Base-by-base conservation (phyloP, 2,888 invertebrate genomes). In the Tiliacea citrago region DNA sequence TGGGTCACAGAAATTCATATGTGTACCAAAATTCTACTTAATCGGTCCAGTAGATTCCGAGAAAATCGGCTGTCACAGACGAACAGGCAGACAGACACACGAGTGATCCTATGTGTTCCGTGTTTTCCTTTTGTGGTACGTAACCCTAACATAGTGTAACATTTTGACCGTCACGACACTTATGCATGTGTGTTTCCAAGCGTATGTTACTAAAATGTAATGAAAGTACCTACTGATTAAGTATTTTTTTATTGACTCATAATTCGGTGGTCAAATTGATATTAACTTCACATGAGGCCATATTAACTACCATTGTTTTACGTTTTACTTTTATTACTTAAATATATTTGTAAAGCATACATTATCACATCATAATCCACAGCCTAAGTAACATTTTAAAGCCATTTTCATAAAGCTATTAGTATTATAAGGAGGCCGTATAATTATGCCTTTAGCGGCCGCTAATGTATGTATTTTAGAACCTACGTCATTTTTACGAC, bases 391-490 rank as follows among this genome's bases (percentile, higher is more conserved):
- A 66, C 35, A 49, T 75, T 81, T 75, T 81, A 78, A 66, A 55
- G 42, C 60, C 35, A 2, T 29, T 66, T 81, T 81, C 65, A 39
- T 81, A 45, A 29, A n/a, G 75, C 42, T 49, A 29, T 51, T 61
- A 60, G n/a, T 76, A 49, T 24, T 16, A 42, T 62, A 77, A 51
- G 29, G 16, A 57, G 55, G 62, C 65, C 47, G 53, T 60, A 75
- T 60, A 63, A n/a, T 2, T 29, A 29, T 62, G 65, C 24, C 18
- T 45, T 73, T 35, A 35, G 60, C 49, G 7, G 4, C n/a, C 18
- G 9, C 35, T 81, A 81, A 77, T 77, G 75, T 65, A 55, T 60
- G 29, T 61, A 45, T 49, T 75, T 75, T 61, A 81, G 35, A 42
- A 49, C 8, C 13, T 55, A 57, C 9, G 47, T 21, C 13, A n/a